Base-by-base conservation (phyloP, 2,888 invertebrate species). In the Cheilosia grossa region DNA sequence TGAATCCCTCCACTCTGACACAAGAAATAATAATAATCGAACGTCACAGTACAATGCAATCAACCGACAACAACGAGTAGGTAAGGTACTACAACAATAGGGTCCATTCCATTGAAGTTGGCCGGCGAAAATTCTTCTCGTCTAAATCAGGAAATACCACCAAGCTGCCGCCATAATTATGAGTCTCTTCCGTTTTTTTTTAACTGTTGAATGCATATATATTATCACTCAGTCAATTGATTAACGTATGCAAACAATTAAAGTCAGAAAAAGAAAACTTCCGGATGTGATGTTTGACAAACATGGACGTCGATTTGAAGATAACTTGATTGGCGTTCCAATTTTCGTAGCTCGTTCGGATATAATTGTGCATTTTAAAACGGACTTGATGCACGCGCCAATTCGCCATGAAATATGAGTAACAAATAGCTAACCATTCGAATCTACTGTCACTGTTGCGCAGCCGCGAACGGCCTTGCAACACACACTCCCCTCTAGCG, bases 391-490 rank as follows among this genome's bases (percentile, higher is more conserved):
- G 44, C 40, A 58, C 42, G 51, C 58, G n/a, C 15, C 17, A 70
- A 59, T 64, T 64, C 42, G 21, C 40, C 19, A 53, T 19, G 21
- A 72, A 64, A 27, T 42, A 40, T 77, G 77, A 77, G 59, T 77
- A 78, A 77, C 58, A 17, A 47, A 72, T 6, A n/a, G 42, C 24
- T 64, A 49, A 61, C 59, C 54, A 61, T 56, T 82, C 59, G 56
- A 70, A 44, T 54, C 24, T 30, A 72, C 42, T 30, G 30, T 72
- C 64, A 70, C 58, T 49, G 15, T 21, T 10, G 56, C 19, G 64
- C 51, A 70, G 40, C 77, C 61, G 44, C 54, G 51, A 66, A 82
- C 64, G 78, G 51, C 82, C 82, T 82, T 82, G 82, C 82, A 77
- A 59, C 42, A 33, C 37, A 67, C 40, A 67, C 59, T 63, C 56